Evolutionary conservation across 2,113 vertebrate genomes (phyloP).

Genomic region (Oreotragus oreotragus): DNA sequence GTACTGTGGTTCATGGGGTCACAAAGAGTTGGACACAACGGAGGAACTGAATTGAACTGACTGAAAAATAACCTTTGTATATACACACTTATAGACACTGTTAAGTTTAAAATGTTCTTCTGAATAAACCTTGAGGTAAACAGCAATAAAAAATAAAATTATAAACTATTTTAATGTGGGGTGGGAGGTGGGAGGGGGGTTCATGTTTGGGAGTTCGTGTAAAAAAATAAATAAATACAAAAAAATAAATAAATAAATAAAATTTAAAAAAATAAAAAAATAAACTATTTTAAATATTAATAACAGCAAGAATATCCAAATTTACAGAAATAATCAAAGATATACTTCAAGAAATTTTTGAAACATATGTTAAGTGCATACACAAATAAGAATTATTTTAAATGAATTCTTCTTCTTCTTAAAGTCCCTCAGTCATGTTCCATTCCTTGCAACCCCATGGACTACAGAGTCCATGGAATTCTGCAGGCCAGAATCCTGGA

Average conservation of each 20-base stretch:
- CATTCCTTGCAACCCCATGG: too few relatives aligned
- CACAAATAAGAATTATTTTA: not conserved
- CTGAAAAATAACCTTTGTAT: not conserved
- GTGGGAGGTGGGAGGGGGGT: too few relatives aligned
- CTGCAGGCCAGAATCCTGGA: too few relatives aligned
- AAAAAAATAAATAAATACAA: too few relatives aligned
- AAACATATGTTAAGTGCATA: not conserved
- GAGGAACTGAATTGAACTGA: too few relatives aligned
- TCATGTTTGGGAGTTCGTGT: too few relatives aligned
- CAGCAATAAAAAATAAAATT: not conserved
- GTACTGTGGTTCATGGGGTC: too few relatives aligned
- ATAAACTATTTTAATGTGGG: not conserved
- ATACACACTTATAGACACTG: not conserved
- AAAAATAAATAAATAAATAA: too few relatives aligned
- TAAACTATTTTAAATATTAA: not conserved
- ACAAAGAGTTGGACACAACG: too few relatives aligned
- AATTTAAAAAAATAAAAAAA: not conserved
- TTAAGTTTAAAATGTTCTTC: not conserved
- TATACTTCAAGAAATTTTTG: not conserved
- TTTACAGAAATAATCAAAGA: not conserved
- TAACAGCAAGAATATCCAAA: not conserved
- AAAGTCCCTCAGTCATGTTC: too few relatives aligned
- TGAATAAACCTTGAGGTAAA: not conserved
- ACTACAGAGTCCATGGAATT: too few relatives aligned
- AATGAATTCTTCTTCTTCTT: too few relatives aligned